Evolutionary conservation across 2,797 vertebrate genomes (phyloP).

Genomic region (Mastacembelus armatus): DNA sequence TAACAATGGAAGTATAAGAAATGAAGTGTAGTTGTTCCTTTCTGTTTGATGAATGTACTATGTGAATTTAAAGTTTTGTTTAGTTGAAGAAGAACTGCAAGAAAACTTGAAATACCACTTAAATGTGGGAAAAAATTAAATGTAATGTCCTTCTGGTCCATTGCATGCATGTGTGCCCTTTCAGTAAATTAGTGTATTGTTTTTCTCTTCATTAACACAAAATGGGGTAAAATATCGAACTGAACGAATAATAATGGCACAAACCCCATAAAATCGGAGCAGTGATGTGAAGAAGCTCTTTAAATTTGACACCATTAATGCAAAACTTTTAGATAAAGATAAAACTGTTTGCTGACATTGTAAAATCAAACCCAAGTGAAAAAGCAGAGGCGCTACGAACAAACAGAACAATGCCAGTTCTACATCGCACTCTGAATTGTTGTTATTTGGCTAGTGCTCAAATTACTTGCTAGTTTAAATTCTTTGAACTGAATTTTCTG

Average conservation of each 20-base stretch:
- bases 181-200: background rate
- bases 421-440: too few relatives aligned
- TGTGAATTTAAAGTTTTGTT: too few relatives aligned
- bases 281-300: too few relatives aligned
- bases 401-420: too few relatives aligned
- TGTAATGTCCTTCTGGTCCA: background rate
- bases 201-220: background rate
- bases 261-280: background rate
- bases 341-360: too few relatives aligned
- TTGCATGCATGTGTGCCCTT: background rate
- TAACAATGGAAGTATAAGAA: background rate
- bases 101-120: background rate
- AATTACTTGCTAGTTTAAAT: too few relatives aligned
- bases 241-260: background rate
- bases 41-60: background rate
- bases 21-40: background rate
- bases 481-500: too few relatives aligned
- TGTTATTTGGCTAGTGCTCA: too few relatives aligned
- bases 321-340: background rate
- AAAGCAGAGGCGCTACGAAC: too few relatives aligned
- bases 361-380: too few relatives aligned
- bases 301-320: too few relatives aligned
- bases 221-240: background rate
- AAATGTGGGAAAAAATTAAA: background rate
- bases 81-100: too few relatives aligned